phyloP scores from a whole-genome alignment of 1,140 invertebrate species.

The Magallana ariakensis region DNA sequence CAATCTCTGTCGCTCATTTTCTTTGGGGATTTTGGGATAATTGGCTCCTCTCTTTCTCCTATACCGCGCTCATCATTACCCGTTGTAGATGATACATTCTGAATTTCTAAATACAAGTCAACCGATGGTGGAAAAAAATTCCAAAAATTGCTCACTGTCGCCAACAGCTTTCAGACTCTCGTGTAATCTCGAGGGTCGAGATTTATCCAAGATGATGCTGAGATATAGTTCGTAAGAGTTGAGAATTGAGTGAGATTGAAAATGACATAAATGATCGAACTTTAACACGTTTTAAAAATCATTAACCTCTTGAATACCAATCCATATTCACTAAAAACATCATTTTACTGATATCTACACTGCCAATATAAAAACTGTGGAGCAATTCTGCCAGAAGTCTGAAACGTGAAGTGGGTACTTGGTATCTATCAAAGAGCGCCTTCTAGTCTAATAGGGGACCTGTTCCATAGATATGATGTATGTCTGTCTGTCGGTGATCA shows the following conservation, averaged over 20 bases:
- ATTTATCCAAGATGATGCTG: neutral
- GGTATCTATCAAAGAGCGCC: neutral
- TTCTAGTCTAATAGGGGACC: neutral
- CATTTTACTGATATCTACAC: neutral
- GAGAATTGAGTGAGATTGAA: too few species aligned
- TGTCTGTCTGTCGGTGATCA: constrained; percentile 12
- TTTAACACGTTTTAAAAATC: too few species aligned
- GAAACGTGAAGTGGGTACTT: neutral
- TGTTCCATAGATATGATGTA: neutral
- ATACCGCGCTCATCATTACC: neutral
- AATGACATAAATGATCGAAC: too few species aligned
- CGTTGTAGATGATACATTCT: neutral
- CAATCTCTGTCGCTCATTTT: constrained; percentile 14
- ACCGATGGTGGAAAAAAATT: neutral
- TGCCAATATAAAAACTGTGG: neutral
- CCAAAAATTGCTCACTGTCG: constrained; percentile 22
- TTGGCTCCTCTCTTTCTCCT: neutral
- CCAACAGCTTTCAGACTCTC: neutral
- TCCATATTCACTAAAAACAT: neutral
- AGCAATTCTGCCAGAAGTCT: neutral
- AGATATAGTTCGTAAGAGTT: neutral
- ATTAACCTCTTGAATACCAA: too few species aligned
- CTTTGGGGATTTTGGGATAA: constrained; percentile 17
- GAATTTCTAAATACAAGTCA: constrained; percentile 24
- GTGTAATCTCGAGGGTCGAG: neutral